Evolutionary conservation across 2,113 vertebrate species (phyloP).

Genomic region (Bufo bufo): DNA sequence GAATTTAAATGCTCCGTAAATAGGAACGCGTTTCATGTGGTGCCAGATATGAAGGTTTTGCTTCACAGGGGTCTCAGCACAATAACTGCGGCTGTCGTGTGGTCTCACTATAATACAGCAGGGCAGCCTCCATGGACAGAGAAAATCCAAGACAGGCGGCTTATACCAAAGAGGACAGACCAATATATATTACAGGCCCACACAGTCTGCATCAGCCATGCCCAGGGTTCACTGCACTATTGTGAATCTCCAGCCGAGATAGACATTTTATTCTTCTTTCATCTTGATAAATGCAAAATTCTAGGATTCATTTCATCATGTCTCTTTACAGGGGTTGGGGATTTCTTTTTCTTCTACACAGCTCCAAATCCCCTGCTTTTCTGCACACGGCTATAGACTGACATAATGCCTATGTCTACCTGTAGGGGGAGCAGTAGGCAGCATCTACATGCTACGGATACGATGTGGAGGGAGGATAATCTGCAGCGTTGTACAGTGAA

Average conservation of each 20-base stretch:
- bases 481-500: too few species aligned
- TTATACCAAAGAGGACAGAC: background rate
- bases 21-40: background rate
- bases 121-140: background rate
- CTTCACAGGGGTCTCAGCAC: background rate
- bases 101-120: background rate
- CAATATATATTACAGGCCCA: background rate
- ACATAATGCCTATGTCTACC: too few species aligned
- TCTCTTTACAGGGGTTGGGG: background rate
- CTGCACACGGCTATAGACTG: background rate
- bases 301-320: too few species aligned
- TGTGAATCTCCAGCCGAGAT: background rate
- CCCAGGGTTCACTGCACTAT: background rate
- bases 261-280: background rate
- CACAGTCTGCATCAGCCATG: background rate
- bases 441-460: too few species aligned
- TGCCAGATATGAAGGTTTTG: background rate
- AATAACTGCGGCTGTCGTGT: background rate
- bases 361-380: background rate
- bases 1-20: background rate
- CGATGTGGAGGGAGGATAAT: too few species aligned
- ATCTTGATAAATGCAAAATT: background rate
- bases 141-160: background rate
- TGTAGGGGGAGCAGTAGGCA: too few species aligned
- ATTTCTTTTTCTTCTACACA: background rate